Evolutionary conservation across 2,888 invertebrate species (phyloP), one percentile per base, ranked within the genome.

Genomic region (Pterostichus niger): DNA sequence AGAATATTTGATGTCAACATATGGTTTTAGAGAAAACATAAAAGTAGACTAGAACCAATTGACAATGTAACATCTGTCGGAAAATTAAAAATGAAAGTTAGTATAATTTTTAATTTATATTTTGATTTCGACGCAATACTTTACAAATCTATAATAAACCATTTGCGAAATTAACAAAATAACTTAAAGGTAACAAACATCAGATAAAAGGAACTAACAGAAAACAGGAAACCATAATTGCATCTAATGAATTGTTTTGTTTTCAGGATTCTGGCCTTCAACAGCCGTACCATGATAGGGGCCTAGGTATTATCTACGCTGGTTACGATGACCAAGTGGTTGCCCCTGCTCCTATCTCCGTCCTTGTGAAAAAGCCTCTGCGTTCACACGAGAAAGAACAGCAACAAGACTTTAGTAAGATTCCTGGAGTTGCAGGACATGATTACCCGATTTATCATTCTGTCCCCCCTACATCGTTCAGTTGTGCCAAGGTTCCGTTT

Each of bases 401-500:
- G 86, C 92, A 93, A 0, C 96, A 96, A 86, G 96, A 96, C 88
- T 92, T 96, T 0, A 94, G 93, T 85, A 96, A 96, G 89, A 93
- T 96, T 24, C 96, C 96, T 0, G 96, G 96, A 10, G 91, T 91
- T 0, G 93, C 97, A 0, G 96, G 96, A 1, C 93, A 95, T 0
- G 96, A 97, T 89, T 97, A 94, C 90, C 97, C 97, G 0, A 91
- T 96, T 77, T 96, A 94, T 89, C 95, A 95, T 88, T 90, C 91
- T 84, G 95, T 96, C 0, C 97, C 97, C 0, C 92, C 93, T 40
- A 97, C 97, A 15, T 92, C 93, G 85, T 97, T 97, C 90, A 94
- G 95, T 2, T 97, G 97, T 87, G 91, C 93, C 73, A 92, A 94
- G 86, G 96, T 96, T 52, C 96, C 96, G 0, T 94, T 94, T 17